These are phyloP conservation scores for Synanthedon andrenaeformis DNA, from an alignment of 2,888 invertebrate genomes.

Conservation along the genomic window DNA sequence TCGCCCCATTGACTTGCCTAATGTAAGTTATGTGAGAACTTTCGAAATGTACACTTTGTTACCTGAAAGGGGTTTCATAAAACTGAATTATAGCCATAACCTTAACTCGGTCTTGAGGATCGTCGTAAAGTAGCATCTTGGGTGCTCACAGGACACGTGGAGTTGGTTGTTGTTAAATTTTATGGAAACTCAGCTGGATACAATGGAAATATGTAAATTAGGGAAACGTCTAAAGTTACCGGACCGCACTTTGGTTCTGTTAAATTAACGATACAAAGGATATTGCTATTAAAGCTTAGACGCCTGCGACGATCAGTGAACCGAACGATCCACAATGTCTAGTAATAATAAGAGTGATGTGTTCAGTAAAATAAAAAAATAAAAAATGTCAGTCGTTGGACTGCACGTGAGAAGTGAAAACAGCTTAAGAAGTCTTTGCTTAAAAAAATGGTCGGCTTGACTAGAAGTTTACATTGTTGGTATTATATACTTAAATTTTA, in stretches of 20 bases:
- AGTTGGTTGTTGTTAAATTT: conserved; percentile 59
- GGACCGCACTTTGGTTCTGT: conserved; percentile 23
- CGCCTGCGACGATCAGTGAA: background rate
- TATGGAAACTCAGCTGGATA: conserved; percentile 53
- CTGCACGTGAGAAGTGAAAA: too few species aligned
- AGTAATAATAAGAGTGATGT: background rate
- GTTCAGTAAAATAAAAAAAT: too few species aligned
- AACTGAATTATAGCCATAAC: conserved; percentile 66
- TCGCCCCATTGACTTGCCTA: conserved; percentile 18
- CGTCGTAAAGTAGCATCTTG: conserved; percentile 62
- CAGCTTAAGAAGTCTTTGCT: too few species aligned
- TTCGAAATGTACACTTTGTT: conserved; percentile 56
- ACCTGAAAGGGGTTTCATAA: conserved; percentile 66
- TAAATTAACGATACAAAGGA: conserved; percentile 9
- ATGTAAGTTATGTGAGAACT: conserved; percentile 50
- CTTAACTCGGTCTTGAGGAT: conserved; percentile 59
- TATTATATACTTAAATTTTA: too few species aligned
- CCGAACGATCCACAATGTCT: background rate
- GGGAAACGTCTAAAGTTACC: conserved; percentile 26
- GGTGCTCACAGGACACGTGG: conserved; percentile 54
- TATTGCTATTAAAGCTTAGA: too few species aligned
- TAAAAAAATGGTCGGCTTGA: too few species aligned
- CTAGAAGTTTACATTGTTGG: too few species aligned
- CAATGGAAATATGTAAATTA: conserved; percentile 62
- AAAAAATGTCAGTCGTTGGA: too few species aligned